Conservation (phyloP, 2,797 vertebrate genomes). For the Lagocephalus sceleratus region DNA sequence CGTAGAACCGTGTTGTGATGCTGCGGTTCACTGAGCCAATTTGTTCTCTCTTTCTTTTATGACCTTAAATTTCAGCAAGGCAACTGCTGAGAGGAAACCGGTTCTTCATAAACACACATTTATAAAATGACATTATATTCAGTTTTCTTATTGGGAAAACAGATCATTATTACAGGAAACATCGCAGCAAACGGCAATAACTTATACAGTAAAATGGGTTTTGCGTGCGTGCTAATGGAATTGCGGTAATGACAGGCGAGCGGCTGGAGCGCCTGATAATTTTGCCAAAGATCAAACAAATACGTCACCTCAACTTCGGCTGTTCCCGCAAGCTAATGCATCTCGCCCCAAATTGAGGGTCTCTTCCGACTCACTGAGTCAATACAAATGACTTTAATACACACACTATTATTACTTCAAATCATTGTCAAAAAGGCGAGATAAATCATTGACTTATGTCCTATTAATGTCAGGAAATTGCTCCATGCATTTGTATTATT, state of each 20-base stretch:
- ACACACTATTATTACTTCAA: constrained; percentile 64
- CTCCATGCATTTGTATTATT: constrained; percentile 74
- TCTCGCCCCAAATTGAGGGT: constrained; percentile 62
- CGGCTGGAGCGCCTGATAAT: constrained; percentile 47
- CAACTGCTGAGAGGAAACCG: constrained; percentile 22
- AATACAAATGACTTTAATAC: constrained; percentile 78
- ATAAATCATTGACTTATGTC: constrained; percentile 70
- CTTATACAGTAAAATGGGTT: constrained; percentile 49
- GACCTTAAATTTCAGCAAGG: constrained; percentile 18
- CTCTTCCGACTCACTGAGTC: constrained; percentile 61
- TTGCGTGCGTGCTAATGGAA: constrained; percentile 50
- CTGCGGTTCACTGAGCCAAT: constrained; percentile 27
- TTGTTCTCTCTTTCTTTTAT: constrained; percentile 22
- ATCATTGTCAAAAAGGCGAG: constrained; percentile 68
- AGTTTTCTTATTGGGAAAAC: constrained; percentile 61
- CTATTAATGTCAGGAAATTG: constrained; percentile 70
- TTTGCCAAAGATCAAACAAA: constrained; percentile 59
- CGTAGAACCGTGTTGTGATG: constrained; percentile 27
- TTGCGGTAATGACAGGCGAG: constrained; percentile 53
- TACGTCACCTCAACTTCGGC: constrained; percentile 51
- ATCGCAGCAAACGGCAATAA: constrained; percentile 56
- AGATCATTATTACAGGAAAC: constrained; percentile 41
- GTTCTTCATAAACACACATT: constrained; percentile 47
- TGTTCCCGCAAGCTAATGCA: constrained; percentile 53
- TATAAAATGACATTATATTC: constrained; percentile 55